These are phyloP conservation scores for Erebia aethiops DNA, from an alignment of 2,888 invertebrate species.

Conservation along the genomic window DNA sequence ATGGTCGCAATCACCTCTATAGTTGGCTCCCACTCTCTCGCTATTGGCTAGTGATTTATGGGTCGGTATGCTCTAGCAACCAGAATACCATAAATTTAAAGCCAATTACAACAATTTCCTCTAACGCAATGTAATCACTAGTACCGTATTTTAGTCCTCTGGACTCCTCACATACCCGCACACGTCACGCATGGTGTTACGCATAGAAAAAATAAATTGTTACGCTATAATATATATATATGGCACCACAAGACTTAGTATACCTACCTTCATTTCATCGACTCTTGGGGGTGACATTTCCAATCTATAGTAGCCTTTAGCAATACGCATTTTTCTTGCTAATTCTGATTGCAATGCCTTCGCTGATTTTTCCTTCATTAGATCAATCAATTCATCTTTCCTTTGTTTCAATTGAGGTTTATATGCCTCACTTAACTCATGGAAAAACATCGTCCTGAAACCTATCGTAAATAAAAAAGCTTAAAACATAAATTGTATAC, in stretches of 20 bases:
- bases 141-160: too few species aligned
- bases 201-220: too few species aligned
- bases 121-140: too few species aligned
- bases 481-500: too few species aligned
- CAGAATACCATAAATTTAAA: too few species aligned
- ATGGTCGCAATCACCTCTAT: not conserved
- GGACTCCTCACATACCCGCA: too few species aligned
- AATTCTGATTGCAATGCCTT: slow-evolving; percentile 56
- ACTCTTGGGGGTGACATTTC: slow-evolving; percentile 64
- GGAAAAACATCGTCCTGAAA: slow-evolving; percentile 24
- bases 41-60: not conserved
- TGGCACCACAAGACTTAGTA: not conserved
- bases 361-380: slow-evolving; percentile 54
- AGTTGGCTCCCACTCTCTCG: not conserved
- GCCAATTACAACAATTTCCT: too few species aligned
- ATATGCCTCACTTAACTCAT: slow-evolving; percentile 43
- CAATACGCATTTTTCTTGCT: slow-evolving; percentile 57
- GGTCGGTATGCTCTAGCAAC: too few species aligned
- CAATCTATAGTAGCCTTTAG: slow-evolving; percentile 65
- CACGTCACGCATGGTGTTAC: too few species aligned
- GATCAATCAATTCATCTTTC: slow-evolving; percentile 47
- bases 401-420: slow-evolving; percentile 50
- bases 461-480: slow-evolving; percentile 18
- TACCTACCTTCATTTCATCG: slow-evolving; percentile 54
- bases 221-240: too few species aligned